A percentile compares a stretch with the other conserved stretches of the same genome.
phyloP scores from a whole-genome alignment of 2,888 invertebrate genomes.

The Epinotia ramella region DNA sequence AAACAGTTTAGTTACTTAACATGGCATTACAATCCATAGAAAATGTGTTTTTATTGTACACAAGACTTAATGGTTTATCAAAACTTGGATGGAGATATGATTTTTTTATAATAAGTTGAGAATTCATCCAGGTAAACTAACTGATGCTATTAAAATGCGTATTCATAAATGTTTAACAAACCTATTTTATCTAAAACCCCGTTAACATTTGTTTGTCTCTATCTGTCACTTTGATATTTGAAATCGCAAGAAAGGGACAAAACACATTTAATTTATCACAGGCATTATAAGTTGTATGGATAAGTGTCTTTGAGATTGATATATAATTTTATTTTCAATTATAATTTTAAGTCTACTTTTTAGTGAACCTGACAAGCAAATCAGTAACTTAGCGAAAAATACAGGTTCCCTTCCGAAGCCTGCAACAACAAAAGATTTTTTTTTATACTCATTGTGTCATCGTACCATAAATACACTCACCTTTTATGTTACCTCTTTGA shows the following conservation, averaged over 20 bases:
- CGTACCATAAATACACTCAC: slow-evolving; percentile 26
- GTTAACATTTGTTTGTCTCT: too few relatives aligned
- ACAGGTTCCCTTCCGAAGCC: background rate
- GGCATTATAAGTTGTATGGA: too few relatives aligned
- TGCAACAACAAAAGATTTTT: background rate
- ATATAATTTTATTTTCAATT: too few relatives aligned
- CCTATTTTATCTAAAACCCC: too few relatives aligned
- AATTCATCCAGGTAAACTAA: background rate
- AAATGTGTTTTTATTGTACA: background rate
- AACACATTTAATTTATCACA: too few relatives aligned
- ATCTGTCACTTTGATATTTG: too few relatives aligned
- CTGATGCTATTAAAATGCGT: background rate
- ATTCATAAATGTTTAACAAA: too few relatives aligned
- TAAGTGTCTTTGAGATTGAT: too few relatives aligned
- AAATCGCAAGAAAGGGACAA: too few relatives aligned
- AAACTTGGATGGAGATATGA: background rate
- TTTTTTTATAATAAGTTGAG: background rate
- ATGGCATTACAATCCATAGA: background rate
- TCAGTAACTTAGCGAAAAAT: background rate
- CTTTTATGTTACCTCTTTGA: slow-evolving; percentile 24
- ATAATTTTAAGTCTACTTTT: too few relatives aligned
- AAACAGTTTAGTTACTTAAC: background rate
- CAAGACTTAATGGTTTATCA: too few relatives aligned
- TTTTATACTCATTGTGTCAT: slow-evolving; percentile 13
- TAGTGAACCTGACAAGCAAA: too few relatives aligned